Evolutionary conservation across 2,113 vertebrate species (phyloP).

Genomic region (Canis aureus): DNA sequence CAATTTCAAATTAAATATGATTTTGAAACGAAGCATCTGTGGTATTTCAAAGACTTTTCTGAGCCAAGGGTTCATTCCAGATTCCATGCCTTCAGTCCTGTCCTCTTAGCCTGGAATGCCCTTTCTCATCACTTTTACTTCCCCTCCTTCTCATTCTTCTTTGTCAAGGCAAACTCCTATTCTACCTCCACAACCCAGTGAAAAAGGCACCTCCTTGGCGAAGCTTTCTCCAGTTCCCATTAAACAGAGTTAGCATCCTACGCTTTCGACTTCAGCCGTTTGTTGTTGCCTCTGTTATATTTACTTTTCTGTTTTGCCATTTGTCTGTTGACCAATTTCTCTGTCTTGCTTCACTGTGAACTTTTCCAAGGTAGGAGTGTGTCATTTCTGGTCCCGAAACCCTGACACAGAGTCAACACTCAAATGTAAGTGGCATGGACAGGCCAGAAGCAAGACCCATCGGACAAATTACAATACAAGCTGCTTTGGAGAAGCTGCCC

Average conservation of each 20-base stretch:
- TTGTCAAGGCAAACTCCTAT: slow-evolving; percentile 43
- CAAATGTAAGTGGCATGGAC: not conserved
- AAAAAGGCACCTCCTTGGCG: not conserved
- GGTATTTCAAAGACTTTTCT: slow-evolving; percentile 56
- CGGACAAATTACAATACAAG: not conserved
- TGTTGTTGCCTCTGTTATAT: not conserved
- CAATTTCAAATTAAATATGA: slow-evolving; percentile 16
- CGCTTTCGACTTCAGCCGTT: not conserved
- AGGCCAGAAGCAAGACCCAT: not conserved
- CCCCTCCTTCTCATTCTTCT: not conserved
- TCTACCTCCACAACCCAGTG: slow-evolving; percentile 25
- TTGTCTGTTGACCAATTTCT: not conserved
- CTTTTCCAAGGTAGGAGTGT: not conserved
- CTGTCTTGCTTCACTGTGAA: not conserved
- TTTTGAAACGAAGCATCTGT: not conserved
- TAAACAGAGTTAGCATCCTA: not conserved
- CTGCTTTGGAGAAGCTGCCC: not conserved
- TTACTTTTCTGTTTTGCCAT: slow-evolving; percentile 40
- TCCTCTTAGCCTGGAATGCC: not conserved
- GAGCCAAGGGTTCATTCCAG: not conserved
- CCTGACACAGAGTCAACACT: not conserved
- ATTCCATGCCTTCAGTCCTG: not conserved
- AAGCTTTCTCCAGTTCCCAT: not conserved
- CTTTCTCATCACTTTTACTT: not conserved
- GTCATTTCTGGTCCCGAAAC: not conserved